Evolutionary conservation across 2,888 invertebrate genomes (phyloP).

Genomic region (Drosophila meridionalis): DNA sequence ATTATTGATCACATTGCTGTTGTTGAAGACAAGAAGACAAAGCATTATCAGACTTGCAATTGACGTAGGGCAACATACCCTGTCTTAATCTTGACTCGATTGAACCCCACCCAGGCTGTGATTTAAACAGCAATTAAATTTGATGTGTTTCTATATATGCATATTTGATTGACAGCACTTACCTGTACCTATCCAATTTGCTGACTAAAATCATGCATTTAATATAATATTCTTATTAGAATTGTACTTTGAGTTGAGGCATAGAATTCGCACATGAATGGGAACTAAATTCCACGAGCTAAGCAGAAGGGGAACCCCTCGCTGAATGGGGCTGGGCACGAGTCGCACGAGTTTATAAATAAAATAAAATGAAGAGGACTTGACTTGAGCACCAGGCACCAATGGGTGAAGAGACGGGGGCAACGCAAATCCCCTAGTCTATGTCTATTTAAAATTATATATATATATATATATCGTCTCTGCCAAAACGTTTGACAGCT

Average conservation of each 20-base stretch:
- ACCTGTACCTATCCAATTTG: not conserved
- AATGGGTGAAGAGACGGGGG: not conserved
- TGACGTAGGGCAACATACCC: not conserved
- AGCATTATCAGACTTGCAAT: conserved; percentile 5
- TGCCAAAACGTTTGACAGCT: conserved; percentile 52
- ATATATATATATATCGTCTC: conserved; percentile 58
- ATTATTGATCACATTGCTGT: conserved; percentile 44
- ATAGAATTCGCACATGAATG: conserved; percentile 18
- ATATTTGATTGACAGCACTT: not conserved
- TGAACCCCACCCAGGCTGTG: not conserved
- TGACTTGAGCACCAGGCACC: conserved; percentile 39
- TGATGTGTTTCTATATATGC: not conserved
- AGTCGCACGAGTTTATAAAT: conserved; percentile 68
- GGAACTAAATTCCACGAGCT: not conserved
- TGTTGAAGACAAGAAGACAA: not conserved
- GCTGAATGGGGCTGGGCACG: conserved; percentile 43
- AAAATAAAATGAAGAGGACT: conserved; percentile 70
- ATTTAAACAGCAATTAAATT: not conserved
- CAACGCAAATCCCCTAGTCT: not conserved
- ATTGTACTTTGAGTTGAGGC: not conserved
- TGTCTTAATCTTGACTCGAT: conserved; percentile 2
- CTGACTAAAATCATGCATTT: not conserved
- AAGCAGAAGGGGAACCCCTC: not conserved
- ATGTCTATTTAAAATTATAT: conserved; percentile 39
- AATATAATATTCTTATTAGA: not conserved